phyloP scores from a whole-genome alignment of 2,797 vertebrate species.

The Anableps anableps region DNA sequence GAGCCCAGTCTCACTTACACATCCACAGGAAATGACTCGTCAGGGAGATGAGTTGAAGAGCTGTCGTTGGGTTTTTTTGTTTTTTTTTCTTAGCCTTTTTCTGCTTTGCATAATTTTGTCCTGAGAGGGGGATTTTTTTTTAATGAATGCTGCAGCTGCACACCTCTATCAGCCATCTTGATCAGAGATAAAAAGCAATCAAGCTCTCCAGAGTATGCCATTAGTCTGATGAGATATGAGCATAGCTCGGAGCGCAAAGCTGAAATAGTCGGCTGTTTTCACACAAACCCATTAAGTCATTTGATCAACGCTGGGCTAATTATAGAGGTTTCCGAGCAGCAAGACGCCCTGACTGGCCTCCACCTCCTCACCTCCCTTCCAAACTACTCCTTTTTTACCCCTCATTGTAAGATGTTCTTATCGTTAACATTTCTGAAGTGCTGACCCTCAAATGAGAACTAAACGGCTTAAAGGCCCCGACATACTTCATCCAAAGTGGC shows the following conservation, averaged over 20 bases:
- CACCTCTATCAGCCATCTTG: conserved; percentile 63
- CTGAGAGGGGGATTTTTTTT: conserved; percentile 27
- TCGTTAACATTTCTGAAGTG: conserved; percentile 52
- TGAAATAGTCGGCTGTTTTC: conserved; percentile 75
- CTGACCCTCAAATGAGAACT: neutral
- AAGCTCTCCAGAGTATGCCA: conserved; percentile 66
- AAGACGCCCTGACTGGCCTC: conserved; percentile 32
- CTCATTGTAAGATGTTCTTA: conserved; percentile 50
- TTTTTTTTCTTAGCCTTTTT: conserved; percentile 7
- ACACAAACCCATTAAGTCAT: conserved; percentile 78
- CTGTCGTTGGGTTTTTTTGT: neutral
- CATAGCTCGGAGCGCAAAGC: conserved; percentile 65
- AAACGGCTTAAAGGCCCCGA: no score
- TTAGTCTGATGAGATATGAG: conserved; percentile 77
- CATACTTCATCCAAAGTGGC: no score
- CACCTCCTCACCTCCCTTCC: conserved; percentile 38
- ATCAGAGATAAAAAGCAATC: conserved; percentile 74
- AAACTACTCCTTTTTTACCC: conserved; percentile 32
- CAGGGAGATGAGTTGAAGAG: conserved; percentile 8
- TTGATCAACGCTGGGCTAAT: conserved; percentile 76
- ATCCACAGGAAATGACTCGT: conserved; percentile 21
- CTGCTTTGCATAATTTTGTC: conserved; percentile 18
- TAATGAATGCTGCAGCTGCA: conserved; percentile 42
- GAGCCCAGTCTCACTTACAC: conserved; percentile 19
- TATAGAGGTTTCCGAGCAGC: conserved; percentile 65